phyloP scores from a whole-genome alignment of 2,797 vertebrate genomes.

The Cephalopachus bancanus region DNA sequence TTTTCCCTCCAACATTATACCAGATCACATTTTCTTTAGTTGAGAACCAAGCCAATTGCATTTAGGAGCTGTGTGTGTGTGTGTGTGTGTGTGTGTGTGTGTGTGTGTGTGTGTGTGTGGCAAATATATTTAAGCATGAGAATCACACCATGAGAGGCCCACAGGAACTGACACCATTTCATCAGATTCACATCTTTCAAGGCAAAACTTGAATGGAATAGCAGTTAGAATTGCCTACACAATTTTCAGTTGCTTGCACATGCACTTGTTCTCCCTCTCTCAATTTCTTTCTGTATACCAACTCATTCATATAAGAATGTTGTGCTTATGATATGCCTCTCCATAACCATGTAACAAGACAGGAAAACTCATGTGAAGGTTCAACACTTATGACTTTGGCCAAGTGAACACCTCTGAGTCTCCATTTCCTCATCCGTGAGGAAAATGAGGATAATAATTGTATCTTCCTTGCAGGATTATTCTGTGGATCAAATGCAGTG shows the following conservation, averaged over 20 bases:
- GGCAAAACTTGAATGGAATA: slow-evolving; percentile 46
- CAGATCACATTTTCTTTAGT: slow-evolving; percentile 44
- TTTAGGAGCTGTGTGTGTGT: not conserved
- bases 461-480: slow-evolving; percentile 24
- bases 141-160: not conserved
- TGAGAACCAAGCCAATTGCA: slow-evolving; percentile 21
- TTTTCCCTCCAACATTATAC: slow-evolving; percentile 20
- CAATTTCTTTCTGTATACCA: not conserved
- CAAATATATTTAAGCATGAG: slow-evolving; percentile 15
- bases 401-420: not conserved
- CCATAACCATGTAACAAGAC: not conserved
- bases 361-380: not conserved
- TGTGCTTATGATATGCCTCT: not conserved
- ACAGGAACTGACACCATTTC: not conserved
- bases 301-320: not conserved
- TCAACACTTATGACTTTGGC: not conserved
- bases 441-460: slow-evolving; percentile 48
- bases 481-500: slow-evolving; percentile 29
- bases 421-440: not conserved
- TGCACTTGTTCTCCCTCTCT: not conserved
- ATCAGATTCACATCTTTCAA: slow-evolving; percentile 3
- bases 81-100: not conserved
- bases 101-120: not conserved
- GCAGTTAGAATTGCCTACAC: not conserved
- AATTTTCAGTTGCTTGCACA: not conserved